Base-by-base conservation (phyloP, 2,113 vertebrate genomes). In the Shinisaurus crocodilurus region DNA sequence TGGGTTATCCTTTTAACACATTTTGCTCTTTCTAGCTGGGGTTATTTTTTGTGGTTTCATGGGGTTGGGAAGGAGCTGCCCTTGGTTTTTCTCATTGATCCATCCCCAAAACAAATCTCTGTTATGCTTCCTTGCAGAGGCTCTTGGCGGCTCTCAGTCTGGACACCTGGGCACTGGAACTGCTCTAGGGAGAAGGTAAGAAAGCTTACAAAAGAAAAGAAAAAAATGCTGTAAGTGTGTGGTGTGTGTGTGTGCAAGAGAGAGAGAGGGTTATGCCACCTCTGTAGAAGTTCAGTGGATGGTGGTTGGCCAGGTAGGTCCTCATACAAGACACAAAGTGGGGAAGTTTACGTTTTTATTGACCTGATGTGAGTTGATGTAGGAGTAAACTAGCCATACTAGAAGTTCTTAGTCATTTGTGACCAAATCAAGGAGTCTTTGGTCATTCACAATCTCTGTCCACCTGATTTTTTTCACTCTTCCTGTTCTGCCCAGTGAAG, bases 1-100 rank as follows among this genome's bases (percentile, higher is more conserved):
- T 80, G 81, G 82, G 90, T 91, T 91, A 91, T 91, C 90, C 90
- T 88, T 91, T 91, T 88, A 91, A 88, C 90, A 91, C 90, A 91
- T 91, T 91, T 91, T 91, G 82, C 90, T 88, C 87, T 91, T 91
- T 91, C 90, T 88, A 43, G 74, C 90, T 63, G 54, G 86, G 63
- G 82, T 91, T 91, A 90, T 88, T 85, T 85, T 85, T 70, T 80
- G 63, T 60, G 82, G 34, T 88, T 90, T 79, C 82, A 0, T 32
- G 74, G 87, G 90, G 87, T 88, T 80, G 87, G 87, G 75, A 74
- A 88, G 76, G 74, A 88, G 34, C 48, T 79, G 75, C 40, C 67
- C 82, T 43, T 32, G 45, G 65, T 37, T 54, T 85, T 67, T 43
- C 54, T 5, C 63, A 1, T 32, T 48, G 76, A 43, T 50, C 79